A percentile compares a stretch with the other conserved stretches of the same genome.
These are phyloP conservation scores for Centropyge bicolor DNA, from an alignment of 2,797 vertebrate species.

Conservation along the genomic window DNA sequence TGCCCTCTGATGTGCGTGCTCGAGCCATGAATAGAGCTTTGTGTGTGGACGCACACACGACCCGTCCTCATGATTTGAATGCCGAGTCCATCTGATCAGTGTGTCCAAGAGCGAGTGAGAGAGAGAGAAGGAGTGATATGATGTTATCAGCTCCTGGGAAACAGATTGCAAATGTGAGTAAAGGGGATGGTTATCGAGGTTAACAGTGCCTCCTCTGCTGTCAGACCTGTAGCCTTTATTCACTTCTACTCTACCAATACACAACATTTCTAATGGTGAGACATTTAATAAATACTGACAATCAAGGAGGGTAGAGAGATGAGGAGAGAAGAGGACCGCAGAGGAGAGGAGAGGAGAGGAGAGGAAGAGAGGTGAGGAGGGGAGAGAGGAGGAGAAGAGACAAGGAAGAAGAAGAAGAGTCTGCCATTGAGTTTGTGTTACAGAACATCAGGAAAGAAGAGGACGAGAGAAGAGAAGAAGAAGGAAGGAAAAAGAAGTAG, in stretches of 20 bases:
- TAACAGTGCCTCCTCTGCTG: neutral
- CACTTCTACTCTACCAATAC: neutral
- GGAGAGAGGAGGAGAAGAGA: neutral
- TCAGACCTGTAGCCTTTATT: neutral
- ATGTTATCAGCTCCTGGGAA: slow-evolving; percentile 10
- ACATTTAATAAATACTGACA: neutral
- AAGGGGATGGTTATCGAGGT: neutral
- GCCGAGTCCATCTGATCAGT: slow-evolving; percentile 58
- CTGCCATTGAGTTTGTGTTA: too few relatives aligned
- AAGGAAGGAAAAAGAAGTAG: neutral
- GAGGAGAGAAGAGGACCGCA: neutral
- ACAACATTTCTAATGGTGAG: too few relatives aligned
- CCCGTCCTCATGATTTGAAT: slow-evolving; percentile 71
- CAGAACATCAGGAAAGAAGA: neutral
- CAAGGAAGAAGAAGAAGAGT: neutral
- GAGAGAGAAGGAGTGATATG: slow-evolving; percentile 16
- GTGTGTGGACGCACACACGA: slow-evolving; percentile 61
- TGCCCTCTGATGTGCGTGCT: slow-evolving; percentile 77
- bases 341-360: neutral
- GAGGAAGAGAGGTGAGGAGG: neutral
- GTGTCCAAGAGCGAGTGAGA: neutral
- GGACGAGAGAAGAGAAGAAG: neutral
- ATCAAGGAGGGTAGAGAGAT: neutral
- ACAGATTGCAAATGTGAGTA: neutral
- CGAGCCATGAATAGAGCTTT: slow-evolving; percentile 84